Base-by-base conservation (phyloP, 1,140 invertebrate genomes). In the Heliconius melpomene region DNA sequence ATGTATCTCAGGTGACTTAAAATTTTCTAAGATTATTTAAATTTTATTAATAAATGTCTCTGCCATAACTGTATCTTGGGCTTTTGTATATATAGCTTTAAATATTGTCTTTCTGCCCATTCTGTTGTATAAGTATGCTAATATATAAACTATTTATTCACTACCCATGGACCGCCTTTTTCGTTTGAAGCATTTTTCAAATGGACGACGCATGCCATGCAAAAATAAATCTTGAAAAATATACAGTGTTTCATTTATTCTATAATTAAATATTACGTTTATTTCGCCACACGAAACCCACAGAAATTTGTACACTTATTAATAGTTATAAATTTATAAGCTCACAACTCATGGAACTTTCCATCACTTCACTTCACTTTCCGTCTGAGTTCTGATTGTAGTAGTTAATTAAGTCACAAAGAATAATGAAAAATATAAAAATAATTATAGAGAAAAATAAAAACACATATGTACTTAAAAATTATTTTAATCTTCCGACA, bases 131-230 rank as follows among this genome's bases (percentile, higher is more conserved):
- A 89, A 74, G 86, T 85, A 88, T 79, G 84, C 84, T 89, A 85
- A 82, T 83, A 60, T 83, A 72, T 72, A 86, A 85, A 80, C 80
- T 94, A 94, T 93, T 94, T 94, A 94, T 92, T 93, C 83, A 84
- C 70, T 86, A 85, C 73, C 78, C 82, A 93, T 94, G 93, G 91
- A 86, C 70, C 78, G 82, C 93, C 92, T 94, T 94, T 93, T 94
- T 88, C 93, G 93, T 94, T 91, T 92, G 92, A 94, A 87, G 26
- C 77, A 78, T 74, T 79, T 66, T 90, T 94, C 88, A 88, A 93
- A 94, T 94, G 93, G 93, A 94, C 93, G 89, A 94, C 80, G 92
- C 90, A 60, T 85, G 38, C 91, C 93, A 94, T 93, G 88, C 84
- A 86, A 82, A 83, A 88, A 88, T 82, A 79, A 87, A 86, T 85